Conservation (phyloP, 2,888 invertebrate species). For the Tethea ocularis region DNA sequence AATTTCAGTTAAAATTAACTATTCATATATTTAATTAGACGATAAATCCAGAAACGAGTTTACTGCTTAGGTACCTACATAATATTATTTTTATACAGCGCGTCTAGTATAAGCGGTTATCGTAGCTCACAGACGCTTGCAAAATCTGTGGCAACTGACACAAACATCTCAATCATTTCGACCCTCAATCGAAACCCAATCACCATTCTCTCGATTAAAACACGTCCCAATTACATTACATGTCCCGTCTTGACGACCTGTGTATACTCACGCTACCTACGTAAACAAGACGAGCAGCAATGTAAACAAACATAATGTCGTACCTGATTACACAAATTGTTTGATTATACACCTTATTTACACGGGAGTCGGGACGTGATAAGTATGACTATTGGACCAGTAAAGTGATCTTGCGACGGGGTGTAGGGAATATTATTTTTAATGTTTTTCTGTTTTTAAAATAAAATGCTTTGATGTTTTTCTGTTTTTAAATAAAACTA, state of each 20-base stretch:
- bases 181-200: too few relatives aligned
- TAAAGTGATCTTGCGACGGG: slow-evolving; percentile 45
- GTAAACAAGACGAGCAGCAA: slow-evolving; percentile 4
- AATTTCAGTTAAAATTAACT: too few relatives aligned
- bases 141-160: too few relatives aligned
- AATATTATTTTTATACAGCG: too few relatives aligned
- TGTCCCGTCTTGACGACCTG: not conserved
- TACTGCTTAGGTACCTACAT: too few relatives aligned
- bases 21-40: too few relatives aligned
- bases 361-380: slow-evolving; percentile 27
- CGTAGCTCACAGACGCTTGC: too few relatives aligned
- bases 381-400: slow-evolving; percentile 21
- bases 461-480: not conserved
- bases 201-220: too few relatives aligned
- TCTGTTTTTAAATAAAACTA: too few relatives aligned
- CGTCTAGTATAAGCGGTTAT: too few relatives aligned
- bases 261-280: not conserved
- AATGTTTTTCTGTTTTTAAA: not conserved
- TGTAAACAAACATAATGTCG: slow-evolving; percentile 8
- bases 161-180: not conserved
- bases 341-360: slow-evolving; percentile 35
- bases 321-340: slow-evolving; percentile 34
- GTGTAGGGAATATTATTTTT: slow-evolving; percentile 17
- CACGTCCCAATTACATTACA: too few relatives aligned
- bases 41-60: too few relatives aligned